Conservation (phyloP, 53 echinoderm and acorn worm genomes). For the Temnopleurus reevesii region DNA sequence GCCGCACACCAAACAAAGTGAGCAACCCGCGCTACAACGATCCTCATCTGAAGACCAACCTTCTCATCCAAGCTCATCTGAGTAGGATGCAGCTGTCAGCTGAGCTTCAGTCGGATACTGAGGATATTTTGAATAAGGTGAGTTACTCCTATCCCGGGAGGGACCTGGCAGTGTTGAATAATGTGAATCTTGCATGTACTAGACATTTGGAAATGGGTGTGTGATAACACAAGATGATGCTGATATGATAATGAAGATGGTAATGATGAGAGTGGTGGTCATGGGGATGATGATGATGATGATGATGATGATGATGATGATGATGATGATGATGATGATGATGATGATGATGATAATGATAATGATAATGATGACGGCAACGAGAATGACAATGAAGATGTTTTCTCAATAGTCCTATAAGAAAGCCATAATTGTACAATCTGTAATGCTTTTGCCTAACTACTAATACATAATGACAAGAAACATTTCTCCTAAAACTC, state of each 20-base stretch:
- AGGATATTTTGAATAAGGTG: conserved; percentile 94
- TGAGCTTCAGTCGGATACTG: conserved; percentile 95
- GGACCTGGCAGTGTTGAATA: no score
- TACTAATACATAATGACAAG: no score
- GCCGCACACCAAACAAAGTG: conserved; percentile 88
- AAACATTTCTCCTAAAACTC: no score
- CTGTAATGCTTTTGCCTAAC: no score
- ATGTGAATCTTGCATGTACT: no score
- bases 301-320: not conserved
- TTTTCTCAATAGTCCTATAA: no score
- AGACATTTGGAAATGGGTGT: not conserved
- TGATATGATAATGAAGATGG: not conserved
- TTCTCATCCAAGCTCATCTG: conserved; percentile 87
- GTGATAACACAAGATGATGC: not conserved
- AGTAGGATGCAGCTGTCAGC: conserved; percentile 97
- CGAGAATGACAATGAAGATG: no score
- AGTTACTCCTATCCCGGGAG: no score
- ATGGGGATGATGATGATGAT: not conserved
- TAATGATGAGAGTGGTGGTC: not conserved
- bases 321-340: not conserved
- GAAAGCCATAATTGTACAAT: no score
- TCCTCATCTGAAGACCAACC: conserved; percentile 98
- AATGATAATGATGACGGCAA: no score
- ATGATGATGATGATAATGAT: no score
- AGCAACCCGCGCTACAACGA: conserved; percentile 96